Conservation (phyloP, 2,888 invertebrate genomes). For the Rotaria sp. region DNA sequence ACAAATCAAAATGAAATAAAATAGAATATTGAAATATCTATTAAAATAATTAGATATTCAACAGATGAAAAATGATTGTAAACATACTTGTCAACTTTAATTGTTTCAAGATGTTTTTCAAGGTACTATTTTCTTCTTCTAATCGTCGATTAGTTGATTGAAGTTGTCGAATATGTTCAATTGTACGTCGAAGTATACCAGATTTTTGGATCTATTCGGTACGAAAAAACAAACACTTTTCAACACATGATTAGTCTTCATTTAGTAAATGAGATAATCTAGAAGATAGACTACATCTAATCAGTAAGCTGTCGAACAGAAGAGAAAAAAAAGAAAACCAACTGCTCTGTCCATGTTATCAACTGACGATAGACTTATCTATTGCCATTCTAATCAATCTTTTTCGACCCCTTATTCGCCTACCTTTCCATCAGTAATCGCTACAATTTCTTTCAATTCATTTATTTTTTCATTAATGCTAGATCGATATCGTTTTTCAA, state of each 20-base stretch:
- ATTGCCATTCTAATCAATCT: neutral
- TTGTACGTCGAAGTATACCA: neutral
- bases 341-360: conserved; percentile 1
- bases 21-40: neutral
- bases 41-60: neutral
- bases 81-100: neutral
- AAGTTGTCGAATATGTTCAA: neutral
- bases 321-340: neutral
- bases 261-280: neutral
- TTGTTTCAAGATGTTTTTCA: neutral
- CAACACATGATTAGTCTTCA: neutral
- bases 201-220: neutral
- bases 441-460: neutral
- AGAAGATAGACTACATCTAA: neutral
- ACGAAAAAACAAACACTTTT: neutral
- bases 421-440: neutral
- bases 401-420: neutral
- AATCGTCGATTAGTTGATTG: neutral
- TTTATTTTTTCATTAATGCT: neutral
- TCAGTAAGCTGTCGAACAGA: neutral
- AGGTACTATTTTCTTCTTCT: neutral
- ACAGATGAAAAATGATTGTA: neutral
- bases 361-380: neutral
- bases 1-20: neutral
- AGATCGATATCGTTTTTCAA: neutral